Evolutionary conservation across 1,140 invertebrate species (phyloP), one percentile per base, ranked within the genome.

Genomic region (Halyomorpha halys): DNA sequence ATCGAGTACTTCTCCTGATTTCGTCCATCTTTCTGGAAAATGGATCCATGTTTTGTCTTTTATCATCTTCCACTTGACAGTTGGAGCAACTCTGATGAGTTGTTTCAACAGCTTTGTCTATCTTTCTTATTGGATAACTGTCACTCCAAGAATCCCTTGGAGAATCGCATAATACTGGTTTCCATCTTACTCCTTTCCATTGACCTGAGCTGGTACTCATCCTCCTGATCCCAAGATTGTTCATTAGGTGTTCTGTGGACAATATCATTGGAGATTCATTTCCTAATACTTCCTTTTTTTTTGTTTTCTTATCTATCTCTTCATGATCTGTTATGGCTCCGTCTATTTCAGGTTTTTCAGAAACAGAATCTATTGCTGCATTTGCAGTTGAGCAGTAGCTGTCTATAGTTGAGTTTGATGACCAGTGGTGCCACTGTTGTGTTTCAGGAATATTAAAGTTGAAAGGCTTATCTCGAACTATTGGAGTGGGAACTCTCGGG

Each of bases 151-250:
- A 16, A 56, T 60, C 59, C 6, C 44, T 18, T 19, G 59, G 16
- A 9, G 27, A 21, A 23, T 60, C 59, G 4, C 16, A n/a, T 19
- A 60, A 18, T 19, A 68, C 59, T 9, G 69, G 62, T 53, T 68
- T 69, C 69, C 68, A 70, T 13, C 68, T 65, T 6, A 70, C 65
- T 25, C 64, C 66, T 34, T 66, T 67, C 68, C 68, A 69, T 30
- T 69, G 66, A 8, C 49, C 63, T 14, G 69, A 69, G 34, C 56
- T 62, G 53, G n/a, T 59, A 49, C 69, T 70, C 2, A 64, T 59
- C 49, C 65, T 30, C 25, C 49, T 51, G 18, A 44, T 23, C 14
- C 25, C 15, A 16, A 59, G 39, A 27, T 44, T 59, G 16, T 30
- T 34, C 47, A n/a, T 23, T 6, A 19, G 39, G 47, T 18, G n/a